These are phyloP conservation scores for Morpho achilles DNA, from an alignment of 2,888 invertebrate genomes.

Conservation along the genomic window DNA sequence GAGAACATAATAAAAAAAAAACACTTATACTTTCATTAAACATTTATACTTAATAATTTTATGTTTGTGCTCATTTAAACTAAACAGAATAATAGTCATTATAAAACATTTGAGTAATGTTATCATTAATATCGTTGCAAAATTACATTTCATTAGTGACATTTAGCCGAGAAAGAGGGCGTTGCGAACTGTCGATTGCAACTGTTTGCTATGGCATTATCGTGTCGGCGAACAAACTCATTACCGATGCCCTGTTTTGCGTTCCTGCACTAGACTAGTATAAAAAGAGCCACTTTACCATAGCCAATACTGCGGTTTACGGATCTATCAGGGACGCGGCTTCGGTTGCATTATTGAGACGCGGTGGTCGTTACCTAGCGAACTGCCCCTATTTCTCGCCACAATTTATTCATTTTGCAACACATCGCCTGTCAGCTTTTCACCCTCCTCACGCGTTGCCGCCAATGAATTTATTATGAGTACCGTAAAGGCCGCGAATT, in stretches of 20 bases:
- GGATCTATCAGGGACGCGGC: slow-evolving; percentile 36
- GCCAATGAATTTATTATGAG: slow-evolving; percentile 70
- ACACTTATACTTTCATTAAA: no score
- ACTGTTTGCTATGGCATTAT: slow-evolving; percentile 70
- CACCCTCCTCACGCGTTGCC: slow-evolving; percentile 64
- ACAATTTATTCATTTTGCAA: slow-evolving; percentile 78
- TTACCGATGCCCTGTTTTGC: slow-evolving; percentile 61
- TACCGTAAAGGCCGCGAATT: slow-evolving; percentile 72
- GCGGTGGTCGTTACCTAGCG: slow-evolving; percentile 60
- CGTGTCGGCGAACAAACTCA: slow-evolving; percentile 61
- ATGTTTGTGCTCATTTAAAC: no score
- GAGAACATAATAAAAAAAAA: no score
- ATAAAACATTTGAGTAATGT: no score
- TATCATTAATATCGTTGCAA: slow-evolving; percentile 1
- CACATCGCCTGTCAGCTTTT: slow-evolving; percentile 69
- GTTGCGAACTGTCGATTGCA: slow-evolving; percentile 66
- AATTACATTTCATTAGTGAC: slow-evolving; percentile 44
- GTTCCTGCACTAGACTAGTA: slow-evolving; percentile 42
- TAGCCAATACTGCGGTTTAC: slow-evolving; percentile 14
- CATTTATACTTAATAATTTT: no score
- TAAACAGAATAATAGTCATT: no score
- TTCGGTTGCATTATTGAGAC: slow-evolving; percentile 64
- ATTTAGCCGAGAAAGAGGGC: slow-evolving; percentile 45
- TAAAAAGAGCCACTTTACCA: slow-evolving; percentile 35
- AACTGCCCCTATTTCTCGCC: slow-evolving; percentile 76